Evolutionary conservation across 2,113 vertebrate species (phyloP), one percentile per base, ranked within the genome.

Genomic region (Telmatochromis brachygnathus): DNA sequence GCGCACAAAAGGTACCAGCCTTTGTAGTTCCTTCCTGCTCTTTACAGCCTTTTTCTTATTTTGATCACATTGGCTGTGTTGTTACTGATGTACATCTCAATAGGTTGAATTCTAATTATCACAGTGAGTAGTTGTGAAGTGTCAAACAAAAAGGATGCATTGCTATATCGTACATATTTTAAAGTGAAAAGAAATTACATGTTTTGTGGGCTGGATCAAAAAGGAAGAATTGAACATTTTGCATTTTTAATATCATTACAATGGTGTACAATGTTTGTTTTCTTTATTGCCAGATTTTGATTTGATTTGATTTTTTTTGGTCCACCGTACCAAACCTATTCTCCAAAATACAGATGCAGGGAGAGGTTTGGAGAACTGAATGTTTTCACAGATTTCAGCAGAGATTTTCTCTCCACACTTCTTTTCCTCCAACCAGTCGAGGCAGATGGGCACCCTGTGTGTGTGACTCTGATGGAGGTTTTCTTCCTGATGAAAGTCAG

Each of bases 1-100:
- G 87, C 96, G 96, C 90, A 96, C 96, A 92, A 98, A 98, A 98
- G 98, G 98, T 98, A 98, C 92, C 2, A 85, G 17, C 37, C 26
- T 54, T 19, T 7, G 33, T 14, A 87, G 77, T 54, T 51, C 37
- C 35, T 80, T 55, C 51, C 53, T 49, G 35, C 58, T 55, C 26
- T 51, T 65, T 55, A 54, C 70, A 33, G 17, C 47, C 45, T 49
- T 49, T 75, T 30, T 77, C 47, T 13, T n/a, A 2, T 45, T 56
- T 17, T 77, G 21, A 79, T 39, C 23, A 21, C 28, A 10, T 23
- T 21, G 30, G 10, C 10, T 11, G 11, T 3, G 7, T 42, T 37
- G 79, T 33, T 8, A 65, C 28, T n/a, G 26, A 77, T 51, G 26
- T 33, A 21, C 14, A 30, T 12, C 45, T 37, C 30, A 21, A 21